These are phyloP conservation scores for Branchinecta lynchi DNA, from an alignment of 1,140 invertebrate species.

Conservation along the genomic window DNA sequence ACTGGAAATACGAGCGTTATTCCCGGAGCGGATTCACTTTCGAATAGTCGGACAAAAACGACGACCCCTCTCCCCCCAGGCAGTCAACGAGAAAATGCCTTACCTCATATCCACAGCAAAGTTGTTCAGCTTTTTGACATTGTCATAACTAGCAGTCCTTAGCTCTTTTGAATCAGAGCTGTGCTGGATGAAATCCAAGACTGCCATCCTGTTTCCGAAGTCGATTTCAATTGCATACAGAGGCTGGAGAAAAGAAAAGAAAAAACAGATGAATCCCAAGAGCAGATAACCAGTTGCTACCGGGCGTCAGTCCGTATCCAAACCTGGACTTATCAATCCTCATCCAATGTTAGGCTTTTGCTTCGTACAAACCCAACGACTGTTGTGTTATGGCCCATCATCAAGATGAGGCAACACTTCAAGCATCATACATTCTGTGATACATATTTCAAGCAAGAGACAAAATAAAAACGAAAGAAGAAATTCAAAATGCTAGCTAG, in stretches of 20 bases:
- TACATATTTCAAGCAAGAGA: no score
- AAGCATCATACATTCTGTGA: no score
- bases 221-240: slow-evolving; percentile 18
- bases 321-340: no score
- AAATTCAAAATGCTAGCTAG: no score
- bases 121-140: slow-evolving; percentile 14
- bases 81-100: not conserved
- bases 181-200: not conserved
- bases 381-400: no score
- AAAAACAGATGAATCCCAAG: not conserved
- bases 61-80: not conserved
- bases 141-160: not conserved
- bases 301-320: not conserved
- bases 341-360: no score
- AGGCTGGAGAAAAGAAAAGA: not conserved
- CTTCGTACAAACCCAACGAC: no score
- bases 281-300: not conserved
- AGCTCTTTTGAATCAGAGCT: not conserved
- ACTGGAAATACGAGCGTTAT: not conserved
- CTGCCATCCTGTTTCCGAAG: not conserved
- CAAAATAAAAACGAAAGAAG: no score
- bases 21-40: not conserved
- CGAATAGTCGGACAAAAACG: not conserved
- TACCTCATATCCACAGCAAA: slow-evolving; percentile 10
- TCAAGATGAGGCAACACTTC: no score